Percentiles rank a stretch among this genome's conserved stretches.
phyloP scores from a whole-genome alignment of 2,888 invertebrate species.

The Drosophila ustulata region DNA sequence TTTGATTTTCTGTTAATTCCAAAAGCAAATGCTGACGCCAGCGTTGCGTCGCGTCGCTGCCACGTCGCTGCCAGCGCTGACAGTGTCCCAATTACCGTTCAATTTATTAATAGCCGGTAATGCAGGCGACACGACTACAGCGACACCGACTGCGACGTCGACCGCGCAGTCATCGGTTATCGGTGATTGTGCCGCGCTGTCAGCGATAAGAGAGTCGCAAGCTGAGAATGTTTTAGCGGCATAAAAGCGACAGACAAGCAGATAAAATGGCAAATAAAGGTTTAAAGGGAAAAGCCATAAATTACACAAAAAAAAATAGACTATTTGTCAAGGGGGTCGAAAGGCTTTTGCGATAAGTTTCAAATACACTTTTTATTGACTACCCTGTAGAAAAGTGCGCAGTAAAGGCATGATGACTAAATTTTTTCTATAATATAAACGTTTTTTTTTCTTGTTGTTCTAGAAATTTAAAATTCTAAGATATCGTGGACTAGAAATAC shows the following conservation, averaged over 20 bases:
- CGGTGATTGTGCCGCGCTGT: conserved; percentile 34
- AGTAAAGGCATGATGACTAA: neutral
- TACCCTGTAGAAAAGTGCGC: conserved; percentile 10
- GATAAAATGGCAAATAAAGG: conserved; percentile 9
- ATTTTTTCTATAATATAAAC: no score
- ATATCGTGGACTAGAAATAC: no score
- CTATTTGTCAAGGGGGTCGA: conserved; percentile 16
- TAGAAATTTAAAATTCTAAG: no score
- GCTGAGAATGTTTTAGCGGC: conserved; percentile 14
- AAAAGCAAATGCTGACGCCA: conserved; percentile 42
- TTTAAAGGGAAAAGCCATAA: conserved; percentile 20
- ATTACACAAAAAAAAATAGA: conserved; percentile 11
- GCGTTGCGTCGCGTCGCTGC: conserved; percentile 10
- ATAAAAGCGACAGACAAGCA: conserved; percentile 5
- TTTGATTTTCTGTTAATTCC: conserved; percentile 38
- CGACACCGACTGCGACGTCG: conserved; percentile 11
- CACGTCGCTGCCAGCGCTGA: conserved; percentile 25
- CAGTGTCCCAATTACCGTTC: conserved; percentile 69
- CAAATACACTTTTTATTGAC: neutral
- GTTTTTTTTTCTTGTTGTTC: no score
- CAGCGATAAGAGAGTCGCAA: conserved; percentile 43
- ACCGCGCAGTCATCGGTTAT: conserved; percentile 38
- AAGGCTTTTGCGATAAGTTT: neutral
- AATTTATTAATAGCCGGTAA: conserved; percentile 69
- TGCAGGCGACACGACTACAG: conserved; percentile 37